Evolutionary conservation across 2,113 vertebrate genomes (phyloP), one percentile per base, ranked within the genome.

Genomic region (Coreoperca whiteheadi): DNA sequence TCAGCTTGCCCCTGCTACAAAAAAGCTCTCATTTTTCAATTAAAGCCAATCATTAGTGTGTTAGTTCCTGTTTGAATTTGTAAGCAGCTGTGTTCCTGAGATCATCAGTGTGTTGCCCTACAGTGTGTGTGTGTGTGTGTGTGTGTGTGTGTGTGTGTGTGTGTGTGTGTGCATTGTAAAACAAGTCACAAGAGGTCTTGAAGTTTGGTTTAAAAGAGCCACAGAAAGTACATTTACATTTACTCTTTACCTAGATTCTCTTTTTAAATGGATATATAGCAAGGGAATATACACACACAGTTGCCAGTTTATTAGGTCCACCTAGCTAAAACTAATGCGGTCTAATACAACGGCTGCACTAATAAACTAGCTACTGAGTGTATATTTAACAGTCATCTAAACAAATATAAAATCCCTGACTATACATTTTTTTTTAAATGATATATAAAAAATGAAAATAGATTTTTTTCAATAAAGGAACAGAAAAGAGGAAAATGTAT

Each of bases 21-120:
- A 25, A n/a, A 54, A 12, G 7, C 46, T 81, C 37, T 88, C 6
- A 86, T 86, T 87, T 80, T 77, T 64, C 75, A 78, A 74, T 87
- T 85, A 86, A 18, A 72, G 64, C 68, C 18, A 16, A 65, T 91
- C 59, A 88, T 88, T 73, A 86, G 64, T 3, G 43, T 14, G 65
- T 69, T 21, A 67, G 82, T 84, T 91, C 86, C 84, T 87, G 88
- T 67, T 77, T 81, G 48, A 50, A 39, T 77, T 64, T 70, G 39
- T 16, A 48, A 54, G 60, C 64, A 59, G 81, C 64, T 70, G 82
- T 56, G 72, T 18, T 73, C 46, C 74, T 76, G 77, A 60, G 2
- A 16, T 76, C 53, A 71, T 79, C 81, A 66, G 1, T 23, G 66
- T 9, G 46, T 23, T 30, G 80, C 39, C 34, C 32, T 20, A 32